phyloP scores from a whole-genome alignment of 2,113 vertebrate genomes.

The Archilochus colubris region DNA sequence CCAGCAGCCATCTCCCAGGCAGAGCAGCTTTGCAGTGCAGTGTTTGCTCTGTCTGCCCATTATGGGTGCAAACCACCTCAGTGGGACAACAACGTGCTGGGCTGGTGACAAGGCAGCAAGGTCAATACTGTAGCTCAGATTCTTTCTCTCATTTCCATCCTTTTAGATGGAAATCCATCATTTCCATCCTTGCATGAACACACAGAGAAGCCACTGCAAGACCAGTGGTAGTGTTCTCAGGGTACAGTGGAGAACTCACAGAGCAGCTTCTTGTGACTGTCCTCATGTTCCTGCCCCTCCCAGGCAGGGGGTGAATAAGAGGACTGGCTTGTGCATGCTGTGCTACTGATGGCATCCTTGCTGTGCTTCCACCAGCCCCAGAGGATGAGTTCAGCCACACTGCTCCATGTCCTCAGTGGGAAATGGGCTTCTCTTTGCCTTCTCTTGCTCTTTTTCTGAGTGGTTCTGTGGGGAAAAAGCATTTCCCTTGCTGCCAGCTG shows the following conservation, averaged over 20 bases:
- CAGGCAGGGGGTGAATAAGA: neutral
- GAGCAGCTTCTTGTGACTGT: neutral
- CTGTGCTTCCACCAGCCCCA: neutral
- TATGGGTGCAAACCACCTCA: neutral
- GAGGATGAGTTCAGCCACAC: neutral
- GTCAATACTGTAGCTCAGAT: neutral
- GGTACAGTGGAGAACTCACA: neutral
- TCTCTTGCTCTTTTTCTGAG: neutral
- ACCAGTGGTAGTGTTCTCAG: neutral
- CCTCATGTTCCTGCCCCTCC: neutral
- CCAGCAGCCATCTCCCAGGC: neutral
- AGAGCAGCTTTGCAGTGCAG: fast-evolving
- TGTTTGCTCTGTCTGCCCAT: neutral
- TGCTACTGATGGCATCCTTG: neutral
- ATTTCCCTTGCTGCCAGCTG: neutral
- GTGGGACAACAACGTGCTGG: neutral
- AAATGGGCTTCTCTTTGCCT: neutral
- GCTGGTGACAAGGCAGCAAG: neutral
- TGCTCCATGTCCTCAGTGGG: neutral
- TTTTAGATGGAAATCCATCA: neutral
- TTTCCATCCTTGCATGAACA: neutral
- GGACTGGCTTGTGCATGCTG: neutral
- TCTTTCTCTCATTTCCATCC: neutral
- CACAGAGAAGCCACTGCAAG: neutral
- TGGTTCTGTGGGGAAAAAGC: neutral